Conservation (phyloP, 1,140 invertebrate species). For the Teleogryllus occipitalis region DNA sequence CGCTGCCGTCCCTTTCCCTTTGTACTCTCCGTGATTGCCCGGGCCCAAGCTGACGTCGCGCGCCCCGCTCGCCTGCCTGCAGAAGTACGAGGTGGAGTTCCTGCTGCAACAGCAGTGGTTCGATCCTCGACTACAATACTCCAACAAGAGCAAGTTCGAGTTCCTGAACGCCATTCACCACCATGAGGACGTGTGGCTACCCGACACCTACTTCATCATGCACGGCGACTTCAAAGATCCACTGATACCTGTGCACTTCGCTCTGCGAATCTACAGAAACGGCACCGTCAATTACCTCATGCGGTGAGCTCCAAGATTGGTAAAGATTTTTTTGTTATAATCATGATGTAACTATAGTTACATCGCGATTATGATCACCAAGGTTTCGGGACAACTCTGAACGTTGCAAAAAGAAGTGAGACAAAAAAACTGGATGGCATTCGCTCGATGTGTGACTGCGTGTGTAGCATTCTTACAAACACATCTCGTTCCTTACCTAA, state of each 20-base stretch:
- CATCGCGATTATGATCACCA: too few relatives aligned
- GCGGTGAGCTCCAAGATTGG: slow-evolving; percentile 47
- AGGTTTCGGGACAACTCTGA: too few relatives aligned
- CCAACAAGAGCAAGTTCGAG: slow-evolving; percentile 73
- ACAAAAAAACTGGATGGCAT: too few relatives aligned
- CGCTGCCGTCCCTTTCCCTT: too few relatives aligned
- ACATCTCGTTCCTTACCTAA: too few relatives aligned
- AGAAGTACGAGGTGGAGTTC: slow-evolving; percentile 95
- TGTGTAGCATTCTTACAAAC: too few relatives aligned
- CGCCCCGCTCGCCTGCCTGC: slow-evolving; percentile 26
- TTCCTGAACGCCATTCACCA: slow-evolving; percentile 86
- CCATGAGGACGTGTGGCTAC: slow-evolving; percentile 81
- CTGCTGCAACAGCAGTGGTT: slow-evolving; percentile 84
- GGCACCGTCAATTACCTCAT: slow-evolving; percentile 88
- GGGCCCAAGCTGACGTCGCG: too few relatives aligned
- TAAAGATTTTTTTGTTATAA: too few relatives aligned
- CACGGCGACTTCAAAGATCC: slow-evolving; percentile 90
- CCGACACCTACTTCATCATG: slow-evolving; percentile 92
- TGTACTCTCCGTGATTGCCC: too few relatives aligned
- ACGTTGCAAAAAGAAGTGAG: too few relatives aligned
- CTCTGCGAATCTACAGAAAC: slow-evolving; percentile 79
- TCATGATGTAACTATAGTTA: too few relatives aligned
- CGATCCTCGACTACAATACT: slow-evolving; percentile 75
- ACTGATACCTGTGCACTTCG: slow-evolving; percentile 82
- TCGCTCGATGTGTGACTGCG: too few relatives aligned